Evolutionary conservation across 2,113 vertebrate species (phyloP).

Genomic region (Prochilodus magdalenae): DNA sequence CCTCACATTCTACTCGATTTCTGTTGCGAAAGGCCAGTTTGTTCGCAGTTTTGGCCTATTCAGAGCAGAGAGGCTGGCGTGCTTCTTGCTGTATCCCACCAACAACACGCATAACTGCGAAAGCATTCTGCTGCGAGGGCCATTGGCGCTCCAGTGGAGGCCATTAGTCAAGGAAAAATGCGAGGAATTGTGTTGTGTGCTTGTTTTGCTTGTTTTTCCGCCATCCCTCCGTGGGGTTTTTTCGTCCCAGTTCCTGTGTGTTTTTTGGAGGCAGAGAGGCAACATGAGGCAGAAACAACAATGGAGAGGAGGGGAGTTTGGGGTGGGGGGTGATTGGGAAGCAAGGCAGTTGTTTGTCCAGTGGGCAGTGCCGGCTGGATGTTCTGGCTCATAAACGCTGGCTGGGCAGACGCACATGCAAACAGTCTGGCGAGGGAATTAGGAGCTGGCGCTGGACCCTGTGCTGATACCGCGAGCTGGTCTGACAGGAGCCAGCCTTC

Average conservation of each 20-base stretch:
- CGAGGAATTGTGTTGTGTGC: conserved; percentile 65
- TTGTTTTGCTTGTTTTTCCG: conserved; percentile 66
- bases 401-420: conserved; percentile 54
- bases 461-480: neutral
- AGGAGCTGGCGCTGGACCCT: conserved; percentile 33
- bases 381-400: conserved; percentile 50
- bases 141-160: neutral
- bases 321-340: conserved; percentile 5
- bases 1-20: neutral
- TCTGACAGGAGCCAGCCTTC: conserved; percentile 5
- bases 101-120: neutral
- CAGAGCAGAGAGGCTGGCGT: neutral
- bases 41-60: neutral
- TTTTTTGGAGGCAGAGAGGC: conserved; percentile 37
- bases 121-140: conserved; percentile 31
- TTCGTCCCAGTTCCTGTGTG: neutral
- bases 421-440: conserved; percentile 61
- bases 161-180: conserved; percentile 51
- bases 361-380: conserved; percentile 43
- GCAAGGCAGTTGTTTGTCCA: conserved; percentile 28
- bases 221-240: conserved; percentile 51
- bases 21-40: neutral
- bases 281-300: conserved; percentile 50
- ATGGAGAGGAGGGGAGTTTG: neutral
- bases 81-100: neutral